These are phyloP conservation scores for Leucopsar rothschildi DNA, from an alignment of 2,113 vertebrate genomes.

Conservation along the genomic window DNA sequence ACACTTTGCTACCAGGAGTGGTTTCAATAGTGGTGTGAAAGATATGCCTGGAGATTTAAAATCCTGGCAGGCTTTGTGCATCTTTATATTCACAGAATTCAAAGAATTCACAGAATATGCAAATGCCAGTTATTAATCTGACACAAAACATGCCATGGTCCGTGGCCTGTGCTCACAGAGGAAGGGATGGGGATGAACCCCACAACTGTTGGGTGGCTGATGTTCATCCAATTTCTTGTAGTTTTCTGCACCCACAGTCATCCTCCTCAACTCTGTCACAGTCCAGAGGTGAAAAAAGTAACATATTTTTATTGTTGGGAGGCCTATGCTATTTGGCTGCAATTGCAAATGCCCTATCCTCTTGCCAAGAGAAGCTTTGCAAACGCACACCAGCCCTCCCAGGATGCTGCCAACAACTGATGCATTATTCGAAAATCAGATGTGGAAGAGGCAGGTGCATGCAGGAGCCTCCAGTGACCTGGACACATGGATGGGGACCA, in stretches of 20 bases:
- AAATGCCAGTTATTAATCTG: background rate
- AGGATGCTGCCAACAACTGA: background rate
- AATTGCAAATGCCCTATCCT: background rate
- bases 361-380: background rate
- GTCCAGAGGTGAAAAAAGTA: background rate
- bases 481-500: background rate
- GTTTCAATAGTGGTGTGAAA: background rate
- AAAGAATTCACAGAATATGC: background rate
- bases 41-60: background rate
- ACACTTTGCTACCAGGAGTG: background rate
- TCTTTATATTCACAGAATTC: background rate
- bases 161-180: fast-evolving
- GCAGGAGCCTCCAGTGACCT: background rate
- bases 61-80: background rate
- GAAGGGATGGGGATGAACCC: background rate
- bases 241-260: background rate
- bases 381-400: background rate
- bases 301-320: background rate
- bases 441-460: background rate
- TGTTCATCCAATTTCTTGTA: fast-evolving
- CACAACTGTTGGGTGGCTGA: background rate
- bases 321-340: background rate
- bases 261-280: background rate
- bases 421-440: background rate
- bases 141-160: background rate